A percentile compares a stretch with the other conserved stretches of the same genome.
Conservation (phyloP, 2,888 invertebrate species). For the Norana najaformis region DNA sequence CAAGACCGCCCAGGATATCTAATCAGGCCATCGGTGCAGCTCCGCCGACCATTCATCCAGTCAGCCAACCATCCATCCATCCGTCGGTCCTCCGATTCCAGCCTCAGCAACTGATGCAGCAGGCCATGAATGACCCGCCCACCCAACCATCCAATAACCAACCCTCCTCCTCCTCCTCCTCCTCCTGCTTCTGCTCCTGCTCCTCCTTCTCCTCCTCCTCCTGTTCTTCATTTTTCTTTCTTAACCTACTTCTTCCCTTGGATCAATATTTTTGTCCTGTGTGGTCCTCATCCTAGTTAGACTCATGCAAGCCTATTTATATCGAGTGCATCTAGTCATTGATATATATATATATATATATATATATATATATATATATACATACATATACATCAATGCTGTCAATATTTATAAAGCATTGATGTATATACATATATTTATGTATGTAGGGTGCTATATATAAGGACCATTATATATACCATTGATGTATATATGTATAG, state of each 20-base stretch:
- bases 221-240: neutral
- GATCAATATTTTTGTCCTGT: neutral
- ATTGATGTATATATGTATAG: neutral
- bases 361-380: slow-evolving; percentile 27
- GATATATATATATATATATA: neutral
- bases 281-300: neutral
- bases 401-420: neutral
- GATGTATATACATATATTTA: neutral
- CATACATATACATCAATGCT: slow-evolving; percentile 13
- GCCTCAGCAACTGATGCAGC: neutral
- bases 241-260: neutral
- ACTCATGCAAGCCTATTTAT: neutral
- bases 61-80: neutral
- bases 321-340: neutral
- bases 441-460: neutral
- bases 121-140: neutral
- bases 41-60: neutral
- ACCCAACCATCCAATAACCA: neutral
- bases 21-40: neutral
- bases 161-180: neutral
- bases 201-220: neutral
- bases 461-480: neutral
- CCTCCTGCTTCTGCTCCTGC: neutral
- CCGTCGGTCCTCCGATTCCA: neutral
- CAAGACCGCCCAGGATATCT: neutral